Conservation (phyloP, 1,140 invertebrate genomes). For the Tigriopus japonicus region DNA sequence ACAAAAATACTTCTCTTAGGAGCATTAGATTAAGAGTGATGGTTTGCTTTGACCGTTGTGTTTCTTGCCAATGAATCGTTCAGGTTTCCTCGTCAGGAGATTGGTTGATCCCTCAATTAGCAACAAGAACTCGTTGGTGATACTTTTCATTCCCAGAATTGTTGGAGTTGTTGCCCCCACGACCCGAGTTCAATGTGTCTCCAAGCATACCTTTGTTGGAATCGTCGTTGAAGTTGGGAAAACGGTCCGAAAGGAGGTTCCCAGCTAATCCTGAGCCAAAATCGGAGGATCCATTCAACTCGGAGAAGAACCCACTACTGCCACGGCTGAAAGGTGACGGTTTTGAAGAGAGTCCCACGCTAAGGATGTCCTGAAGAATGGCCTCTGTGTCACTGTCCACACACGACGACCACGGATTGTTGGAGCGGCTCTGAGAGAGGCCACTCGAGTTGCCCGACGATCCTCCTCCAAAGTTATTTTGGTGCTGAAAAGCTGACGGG, state of each 20-base stretch:
- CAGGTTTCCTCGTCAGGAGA: too few species aligned
- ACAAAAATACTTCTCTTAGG: too few species aligned
- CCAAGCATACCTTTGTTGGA: neutral
- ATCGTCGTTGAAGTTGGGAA: neutral
- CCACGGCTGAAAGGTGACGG: too few species aligned
- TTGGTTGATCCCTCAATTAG: neutral
- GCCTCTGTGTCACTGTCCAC: conserved; percentile 5
- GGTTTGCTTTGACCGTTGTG: too few species aligned
- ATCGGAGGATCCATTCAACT: neutral
- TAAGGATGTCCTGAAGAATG: conserved; percentile 12
- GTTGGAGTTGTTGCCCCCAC: neutral
- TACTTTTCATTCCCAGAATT: neutral
- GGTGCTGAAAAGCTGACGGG: neutral
- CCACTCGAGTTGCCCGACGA: neutral
- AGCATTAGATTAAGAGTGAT: too few species aligned
- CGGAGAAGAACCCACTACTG: neutral
- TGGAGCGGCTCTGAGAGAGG: neutral
- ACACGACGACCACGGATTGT: neutral
- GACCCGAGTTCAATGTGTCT: neutral
- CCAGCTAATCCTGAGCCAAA: neutral
- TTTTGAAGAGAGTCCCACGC: conserved; percentile 1
- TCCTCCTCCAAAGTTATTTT: neutral
- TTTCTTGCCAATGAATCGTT: too few species aligned
- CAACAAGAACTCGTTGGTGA: conserved; percentile 4
- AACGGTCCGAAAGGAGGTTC: neutral